phyloP scores from a whole-genome alignment of 2,113 vertebrate genomes.

The Terrapene triunguis region DNA sequence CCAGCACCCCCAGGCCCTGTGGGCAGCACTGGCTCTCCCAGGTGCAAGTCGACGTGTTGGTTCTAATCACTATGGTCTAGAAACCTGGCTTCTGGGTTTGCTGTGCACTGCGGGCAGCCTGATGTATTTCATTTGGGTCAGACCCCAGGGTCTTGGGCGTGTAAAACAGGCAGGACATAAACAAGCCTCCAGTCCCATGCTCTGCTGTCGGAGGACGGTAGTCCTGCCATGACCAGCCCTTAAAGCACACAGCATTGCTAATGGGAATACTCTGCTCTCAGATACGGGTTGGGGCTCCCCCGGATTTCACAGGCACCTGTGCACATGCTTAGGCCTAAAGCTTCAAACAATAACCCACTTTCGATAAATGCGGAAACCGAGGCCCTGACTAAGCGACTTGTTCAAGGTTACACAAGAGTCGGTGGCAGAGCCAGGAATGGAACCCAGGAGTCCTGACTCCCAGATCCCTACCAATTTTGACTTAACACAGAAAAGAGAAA shows the following conservation, averaged over 20 bases:
- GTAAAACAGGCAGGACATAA: rapidly evolving
- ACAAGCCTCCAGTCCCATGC: rapidly evolving
- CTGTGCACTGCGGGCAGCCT: not conserved
- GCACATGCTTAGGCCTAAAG: not conserved
- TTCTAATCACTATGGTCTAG: not conserved
- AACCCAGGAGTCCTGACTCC: not conserved
- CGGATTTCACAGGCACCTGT: not conserved
- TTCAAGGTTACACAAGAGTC: not conserved
- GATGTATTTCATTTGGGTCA: not conserved
- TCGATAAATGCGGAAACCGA: not conserved
- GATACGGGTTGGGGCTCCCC: not conserved
- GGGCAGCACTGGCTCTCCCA: not conserved
- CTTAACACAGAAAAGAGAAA: not conserved
- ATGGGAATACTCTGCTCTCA: not conserved
- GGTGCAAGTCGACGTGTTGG: not conserved
- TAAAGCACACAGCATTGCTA: rapidly evolving
- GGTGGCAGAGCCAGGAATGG: not conserved
- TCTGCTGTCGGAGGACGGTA: rapidly evolving
- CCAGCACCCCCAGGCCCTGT: not conserved
- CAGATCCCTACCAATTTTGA: not conserved
- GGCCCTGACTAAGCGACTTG: too few species aligned
- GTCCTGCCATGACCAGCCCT: not conserved
- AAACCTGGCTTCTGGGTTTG: not conserved
- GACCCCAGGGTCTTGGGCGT: not conserved
- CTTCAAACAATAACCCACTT: not conserved